A percentile compares a stretch with the other conserved stretches of the same genome.
Evolutionary conservation across 2,797 vertebrate genomes (phyloP).

Genomic region (Rhinella marina): DNA sequence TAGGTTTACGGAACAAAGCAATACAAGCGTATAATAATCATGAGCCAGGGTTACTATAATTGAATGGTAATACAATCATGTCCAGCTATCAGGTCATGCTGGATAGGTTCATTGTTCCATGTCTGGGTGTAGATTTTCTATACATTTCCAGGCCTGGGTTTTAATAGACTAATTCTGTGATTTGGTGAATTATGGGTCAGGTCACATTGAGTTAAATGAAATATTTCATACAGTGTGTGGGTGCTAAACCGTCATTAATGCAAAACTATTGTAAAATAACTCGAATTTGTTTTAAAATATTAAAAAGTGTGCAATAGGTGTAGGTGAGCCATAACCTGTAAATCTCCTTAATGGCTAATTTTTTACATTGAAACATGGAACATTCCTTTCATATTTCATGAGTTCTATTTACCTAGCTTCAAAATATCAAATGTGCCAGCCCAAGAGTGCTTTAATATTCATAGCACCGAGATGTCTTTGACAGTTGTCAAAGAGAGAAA

Average conservation of each 20-base stretch:
- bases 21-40: background rate
- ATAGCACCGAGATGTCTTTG: constrained; percentile 74
- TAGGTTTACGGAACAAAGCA: background rate
- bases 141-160: background rate
- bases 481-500: constrained; percentile 77
- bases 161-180: background rate
- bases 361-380: constrained; percentile 70
- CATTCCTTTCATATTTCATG: constrained; percentile 79
- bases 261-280: background rate
- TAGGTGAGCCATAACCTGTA: constrained; percentile 74
- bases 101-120: background rate
- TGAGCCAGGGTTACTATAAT: background rate
- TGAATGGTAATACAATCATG: background rate
- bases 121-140: background rate
- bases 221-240: background rate
- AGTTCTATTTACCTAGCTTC: constrained; percentile 78
- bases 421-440: constrained; percentile 75
- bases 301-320: constrained; percentile 65
- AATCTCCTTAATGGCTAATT: constrained; percentile 76
- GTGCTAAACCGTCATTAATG: background rate
- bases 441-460: constrained; percentile 78
- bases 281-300: background rate
- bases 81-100: background rate
- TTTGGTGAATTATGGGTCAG: background rate
- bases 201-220: background rate